A percentile compares a stretch with the other conserved stretches of the same genome.
These are phyloP conservation scores for Chalcosyrphus nemorum DNA, from an alignment of 2,888 invertebrate genomes.

Conservation along the genomic window DNA sequence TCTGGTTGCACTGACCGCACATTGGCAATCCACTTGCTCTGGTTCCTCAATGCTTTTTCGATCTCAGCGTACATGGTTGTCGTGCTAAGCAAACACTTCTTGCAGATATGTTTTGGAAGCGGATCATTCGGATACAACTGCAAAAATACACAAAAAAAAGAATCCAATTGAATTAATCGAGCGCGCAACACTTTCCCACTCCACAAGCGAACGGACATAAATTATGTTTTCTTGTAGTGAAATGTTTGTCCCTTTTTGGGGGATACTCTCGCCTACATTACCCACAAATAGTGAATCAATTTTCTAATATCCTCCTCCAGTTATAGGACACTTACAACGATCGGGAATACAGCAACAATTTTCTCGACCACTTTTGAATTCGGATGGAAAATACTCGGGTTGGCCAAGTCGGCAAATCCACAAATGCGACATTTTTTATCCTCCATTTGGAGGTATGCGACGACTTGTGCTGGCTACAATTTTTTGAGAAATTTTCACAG, in stretches of 20 bases:
- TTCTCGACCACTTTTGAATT: constrained; percentile 75
- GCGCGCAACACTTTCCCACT: too few species aligned
- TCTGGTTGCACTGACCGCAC: constrained; percentile 76
- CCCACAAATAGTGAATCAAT: not conserved
- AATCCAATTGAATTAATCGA: not conserved
- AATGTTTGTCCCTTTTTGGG: not conserved
- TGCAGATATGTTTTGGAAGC: constrained; percentile 77
- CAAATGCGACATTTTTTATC: constrained; percentile 78
- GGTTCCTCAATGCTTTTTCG: constrained; percentile 74
- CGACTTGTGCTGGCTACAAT: not conserved
- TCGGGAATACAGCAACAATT: constrained; percentile 77
- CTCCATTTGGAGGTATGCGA: constrained; percentile 56
- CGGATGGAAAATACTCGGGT: constrained; percentile 74
- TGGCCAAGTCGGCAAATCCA: constrained; percentile 75
- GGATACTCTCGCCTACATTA: constrained; percentile 17
- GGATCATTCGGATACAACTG: constrained; percentile 78
- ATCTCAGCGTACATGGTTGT: constrained; percentile 75
- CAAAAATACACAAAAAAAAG: constrained; percentile 6
- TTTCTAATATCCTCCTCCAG: not conserved
- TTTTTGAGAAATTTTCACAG: constrained; percentile 1
- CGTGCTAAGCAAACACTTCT: constrained; percentile 75
- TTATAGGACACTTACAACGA: constrained; percentile 74
- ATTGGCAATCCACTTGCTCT: constrained; percentile 76
- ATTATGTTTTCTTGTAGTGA: not conserved
- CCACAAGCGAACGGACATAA: not conserved